A percentile compares a stretch with the other conserved stretches of the same genome.
Conservation (phyloP, 2,888 invertebrate genomes). For the Rotaria sp. region DNA sequence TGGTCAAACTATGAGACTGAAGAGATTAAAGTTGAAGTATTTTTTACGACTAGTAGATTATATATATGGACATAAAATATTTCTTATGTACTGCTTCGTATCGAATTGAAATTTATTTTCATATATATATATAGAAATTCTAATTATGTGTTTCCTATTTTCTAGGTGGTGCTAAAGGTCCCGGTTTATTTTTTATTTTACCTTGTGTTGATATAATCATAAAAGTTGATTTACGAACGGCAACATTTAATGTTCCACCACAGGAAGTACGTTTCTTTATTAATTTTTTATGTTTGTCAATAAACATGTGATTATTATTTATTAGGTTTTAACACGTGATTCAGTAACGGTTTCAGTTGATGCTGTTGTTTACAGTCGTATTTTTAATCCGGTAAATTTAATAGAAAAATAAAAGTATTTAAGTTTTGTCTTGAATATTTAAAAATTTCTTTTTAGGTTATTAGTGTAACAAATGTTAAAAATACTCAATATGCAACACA, state of each 20-base stretch:
- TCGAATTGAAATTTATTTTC: too few species aligned
- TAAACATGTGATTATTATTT: neutral
- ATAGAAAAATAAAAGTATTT: too few species aligned
- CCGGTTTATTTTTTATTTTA: slow-evolving; percentile 81
- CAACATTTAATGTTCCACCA: slow-evolving; percentile 43
- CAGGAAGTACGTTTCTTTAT: slow-evolving; percentile 41
- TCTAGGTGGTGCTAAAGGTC: slow-evolving; percentile 38
- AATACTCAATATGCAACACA: slow-evolving; percentile 31
- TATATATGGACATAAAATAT: too few species aligned
- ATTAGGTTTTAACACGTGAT: slow-evolving; percentile 46
- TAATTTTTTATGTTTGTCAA: neutral
- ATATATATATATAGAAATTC: too few species aligned
- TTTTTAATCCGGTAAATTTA: slow-evolving; percentile 46
- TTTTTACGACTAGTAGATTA: too few species aligned
- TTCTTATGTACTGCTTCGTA: too few species aligned
- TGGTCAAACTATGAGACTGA: too few species aligned
- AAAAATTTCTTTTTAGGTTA: neutral
- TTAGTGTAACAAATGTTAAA: slow-evolving; percentile 28
- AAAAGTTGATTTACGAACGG: slow-evolving; percentile 43
- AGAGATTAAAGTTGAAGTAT: too few species aligned
- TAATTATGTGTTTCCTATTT: too few species aligned
- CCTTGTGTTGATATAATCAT: slow-evolving; percentile 62
- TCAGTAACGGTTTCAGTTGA: slow-evolving; percentile 52
- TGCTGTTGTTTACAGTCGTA: slow-evolving; percentile 52
- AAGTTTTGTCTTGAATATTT: too few species aligned